phyloP scores from a whole-genome alignment of 2,113 vertebrate species.

The Crocuta crocuta region DNA sequence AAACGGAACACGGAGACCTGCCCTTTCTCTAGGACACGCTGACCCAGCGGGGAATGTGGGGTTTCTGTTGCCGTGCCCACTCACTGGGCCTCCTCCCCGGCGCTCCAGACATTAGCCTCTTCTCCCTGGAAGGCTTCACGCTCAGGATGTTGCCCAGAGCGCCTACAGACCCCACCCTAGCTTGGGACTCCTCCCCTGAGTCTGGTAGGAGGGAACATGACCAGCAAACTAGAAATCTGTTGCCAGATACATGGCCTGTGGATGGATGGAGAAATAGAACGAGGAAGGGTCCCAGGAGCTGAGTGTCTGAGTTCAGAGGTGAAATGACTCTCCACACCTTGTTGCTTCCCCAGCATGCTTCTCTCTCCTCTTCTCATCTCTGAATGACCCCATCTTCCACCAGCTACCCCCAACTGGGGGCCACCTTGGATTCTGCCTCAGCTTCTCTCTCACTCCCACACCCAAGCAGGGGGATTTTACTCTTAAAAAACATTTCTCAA shows the following conservation, averaged over 20 bases:
- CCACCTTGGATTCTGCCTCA: neutral
- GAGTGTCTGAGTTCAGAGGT: neutral
- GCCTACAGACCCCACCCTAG: neutral
- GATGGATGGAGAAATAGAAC: neutral
- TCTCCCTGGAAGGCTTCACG: neutral
- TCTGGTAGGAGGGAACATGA: neutral
- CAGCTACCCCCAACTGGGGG: neutral
- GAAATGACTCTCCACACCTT: neutral
- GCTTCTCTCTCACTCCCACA: neutral
- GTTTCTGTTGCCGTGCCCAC: neutral
- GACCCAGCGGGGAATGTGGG: neutral
- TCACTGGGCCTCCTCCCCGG: neutral
- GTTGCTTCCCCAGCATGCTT: neutral
- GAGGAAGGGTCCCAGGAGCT: neutral
- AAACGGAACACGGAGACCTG: neutral
- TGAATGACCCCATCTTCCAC: neutral
- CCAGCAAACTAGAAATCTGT: neutral
- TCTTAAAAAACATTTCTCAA: neutral
- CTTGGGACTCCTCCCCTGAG: neutral
- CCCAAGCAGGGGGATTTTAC: neutral
- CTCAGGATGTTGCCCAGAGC: neutral
- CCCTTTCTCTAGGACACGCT: neutral
- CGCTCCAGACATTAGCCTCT: neutral
- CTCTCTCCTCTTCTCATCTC: neutral
- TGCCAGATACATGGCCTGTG: neutral